A percentile compares a stretch with the other conserved stretches of the same genome.
Conservation (phyloP, 2,797 vertebrate genomes). For the Cyprinodon diabolis region DNA sequence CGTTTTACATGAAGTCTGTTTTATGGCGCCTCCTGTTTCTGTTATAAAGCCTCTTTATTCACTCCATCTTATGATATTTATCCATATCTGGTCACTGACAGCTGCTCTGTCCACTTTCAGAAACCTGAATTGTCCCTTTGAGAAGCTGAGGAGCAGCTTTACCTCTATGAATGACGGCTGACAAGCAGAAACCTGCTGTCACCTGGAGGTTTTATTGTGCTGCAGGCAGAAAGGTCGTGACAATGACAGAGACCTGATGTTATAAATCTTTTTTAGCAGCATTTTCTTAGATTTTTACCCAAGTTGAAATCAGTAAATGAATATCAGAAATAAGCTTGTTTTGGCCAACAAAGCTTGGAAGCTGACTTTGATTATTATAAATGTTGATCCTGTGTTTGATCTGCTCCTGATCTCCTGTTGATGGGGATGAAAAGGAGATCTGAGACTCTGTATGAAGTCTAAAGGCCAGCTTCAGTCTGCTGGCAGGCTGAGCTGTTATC, state of each 20-base stretch:
- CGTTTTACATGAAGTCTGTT: too few relatives aligned
- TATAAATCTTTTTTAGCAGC: not conserved
- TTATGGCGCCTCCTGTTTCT: too few relatives aligned
- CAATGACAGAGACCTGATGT: not conserved
- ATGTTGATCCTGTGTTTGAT: constrained; percentile 42
- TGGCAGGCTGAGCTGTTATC: constrained; percentile 30
- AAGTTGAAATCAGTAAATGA: not conserved
- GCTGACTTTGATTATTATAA: constrained; percentile 26
- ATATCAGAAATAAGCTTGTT: not conserved
- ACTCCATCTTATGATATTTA: too few relatives aligned
- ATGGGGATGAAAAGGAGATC: constrained; percentile 35
- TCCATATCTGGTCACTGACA: not conserved
- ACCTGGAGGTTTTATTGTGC: constrained; percentile 14
- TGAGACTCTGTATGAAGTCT: constrained; percentile 30
- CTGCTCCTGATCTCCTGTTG: constrained; percentile 35
- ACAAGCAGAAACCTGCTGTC: constrained; percentile 30
- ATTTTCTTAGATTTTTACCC: too few relatives aligned
- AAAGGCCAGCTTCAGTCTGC: constrained; percentile 32
- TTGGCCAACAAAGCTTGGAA: constrained; percentile 20
- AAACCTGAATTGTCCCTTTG: not conserved
- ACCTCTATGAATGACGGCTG: constrained; percentile 20
- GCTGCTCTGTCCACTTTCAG: not conserved
- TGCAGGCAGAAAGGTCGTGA: not conserved
- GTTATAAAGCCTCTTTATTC: too few relatives aligned
- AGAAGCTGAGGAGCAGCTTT: constrained; percentile 7